Evolutionary conservation across 2,797 vertebrate genomes (phyloP), one percentile per base, ranked within the genome.

Genomic region (Melanotaenia pygmaea): DNA sequence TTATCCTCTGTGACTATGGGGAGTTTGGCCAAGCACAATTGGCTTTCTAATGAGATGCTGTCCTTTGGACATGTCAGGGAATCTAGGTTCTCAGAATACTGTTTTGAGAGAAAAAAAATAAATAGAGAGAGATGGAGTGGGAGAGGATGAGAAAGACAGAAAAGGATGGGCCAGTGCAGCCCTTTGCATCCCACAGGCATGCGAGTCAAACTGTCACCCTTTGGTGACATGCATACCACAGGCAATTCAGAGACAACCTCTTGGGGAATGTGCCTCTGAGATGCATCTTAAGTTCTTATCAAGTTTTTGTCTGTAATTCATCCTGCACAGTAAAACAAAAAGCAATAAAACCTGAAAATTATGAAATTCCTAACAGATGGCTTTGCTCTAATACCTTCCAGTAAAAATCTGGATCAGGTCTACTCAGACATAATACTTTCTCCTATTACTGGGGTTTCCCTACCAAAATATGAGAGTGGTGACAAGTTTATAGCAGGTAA

Each of bases 111-210:
- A 76, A 76, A 77, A 66, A 66, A 34, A 8, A 34, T 30, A 30
- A 30, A 30, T 5, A 30, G 30, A 30, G 30, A 80, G 73, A 24
- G 71, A 85, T 82, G 4, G 61, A 76, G 74, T 80, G 62, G 75
- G 77, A 84, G 71, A 77, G 38, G 67, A 82, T 59, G 58, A 65
- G 68, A 89, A 82, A 67, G 81, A 80, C 80, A 67, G 73, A 85
- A 84, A 90, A 82, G 82, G 77, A 89, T 43, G 11, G 81, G 80
- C 89, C 79, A 72, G 76, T 88, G 40, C 86, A 90, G 87, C 85
- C 86, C 83, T 80, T 75, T 77, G 84, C 77, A 77, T 88, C 88
- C 89, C 88, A 89, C 86, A 91, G 87, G 88, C 88, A 91, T 92
- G 87, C 82, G 81, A 86, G 79, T 86, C 78, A 80, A 88, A 89